Evolutionary conservation across 1,140 invertebrate species (phyloP).

Genomic region (Piezodorus guildinii): DNA sequence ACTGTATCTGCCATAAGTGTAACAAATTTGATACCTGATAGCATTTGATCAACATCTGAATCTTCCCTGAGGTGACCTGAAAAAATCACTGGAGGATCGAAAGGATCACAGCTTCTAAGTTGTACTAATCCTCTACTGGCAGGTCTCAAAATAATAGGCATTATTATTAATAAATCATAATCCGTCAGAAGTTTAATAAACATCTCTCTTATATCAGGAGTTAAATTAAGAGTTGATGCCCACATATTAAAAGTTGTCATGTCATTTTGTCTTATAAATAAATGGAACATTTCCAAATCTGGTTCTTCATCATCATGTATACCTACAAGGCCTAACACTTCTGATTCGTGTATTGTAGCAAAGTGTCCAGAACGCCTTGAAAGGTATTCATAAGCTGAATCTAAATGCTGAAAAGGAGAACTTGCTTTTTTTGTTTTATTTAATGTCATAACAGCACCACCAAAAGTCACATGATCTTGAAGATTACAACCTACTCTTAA

Average conservation of each 20-base stretch:
- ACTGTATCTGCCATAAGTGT: slow-evolving; percentile 39
- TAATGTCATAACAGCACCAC: slow-evolving; percentile 17
- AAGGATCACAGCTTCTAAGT: slow-evolving; percentile 40
- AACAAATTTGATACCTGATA: slow-evolving; percentile 43
- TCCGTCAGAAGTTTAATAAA: slow-evolving; percentile 6
- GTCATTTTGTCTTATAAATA: not conserved
- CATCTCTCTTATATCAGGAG: slow-evolving; percentile 6
- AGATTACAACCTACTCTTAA: slow-evolving; percentile 19
- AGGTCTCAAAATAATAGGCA: slow-evolving; percentile 37
- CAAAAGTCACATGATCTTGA: slow-evolving; percentile 21
- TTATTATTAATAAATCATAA: slow-evolving; percentile 41
- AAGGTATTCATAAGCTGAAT: slow-evolving; percentile 18
- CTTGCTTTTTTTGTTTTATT: slow-evolving; percentile 11
- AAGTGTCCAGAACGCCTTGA: slow-evolving; percentile 27
- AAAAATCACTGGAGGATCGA: slow-evolving; percentile 43
- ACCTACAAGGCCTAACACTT: slow-evolving; percentile 36
- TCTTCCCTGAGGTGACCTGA: slow-evolving; percentile 39
- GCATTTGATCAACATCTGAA: slow-evolving; percentile 24
- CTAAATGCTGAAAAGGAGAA: slow-evolving; percentile 2
- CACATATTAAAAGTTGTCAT: not conserved
- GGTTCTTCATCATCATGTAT: slow-evolving; percentile 33
- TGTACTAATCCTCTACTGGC: slow-evolving; percentile 37
- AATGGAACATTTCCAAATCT: slow-evolving; percentile 32
- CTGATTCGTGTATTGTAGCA: slow-evolving; percentile 34
- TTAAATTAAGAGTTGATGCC: slow-evolving; percentile 6